Evolutionary conservation across 2,888 invertebrate genomes (phyloP).

Genomic region (Scrobipalpa atriplicella): DNA sequence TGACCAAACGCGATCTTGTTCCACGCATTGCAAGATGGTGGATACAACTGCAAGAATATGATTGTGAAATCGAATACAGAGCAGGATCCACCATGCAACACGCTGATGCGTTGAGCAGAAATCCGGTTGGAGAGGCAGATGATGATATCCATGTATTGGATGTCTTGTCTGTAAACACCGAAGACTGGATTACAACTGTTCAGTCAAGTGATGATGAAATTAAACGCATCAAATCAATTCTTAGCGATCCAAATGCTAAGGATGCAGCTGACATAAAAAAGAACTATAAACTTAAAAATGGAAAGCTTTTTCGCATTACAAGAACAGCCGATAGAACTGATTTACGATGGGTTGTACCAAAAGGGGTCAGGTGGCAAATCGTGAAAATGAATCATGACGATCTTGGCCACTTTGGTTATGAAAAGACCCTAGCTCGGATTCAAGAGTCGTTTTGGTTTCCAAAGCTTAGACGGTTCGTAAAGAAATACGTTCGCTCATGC

Average conservation of each 20-base stretch:
- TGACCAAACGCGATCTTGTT: constrained; percentile 31
- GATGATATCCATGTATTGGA: constrained; percentile 8
- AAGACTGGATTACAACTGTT: constrained; percentile 7
- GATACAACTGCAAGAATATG: constrained; percentile 9
- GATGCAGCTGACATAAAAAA: neutral
- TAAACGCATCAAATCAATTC: neutral
- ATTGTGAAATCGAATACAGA: neutral
- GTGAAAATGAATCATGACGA: constrained; percentile 37
- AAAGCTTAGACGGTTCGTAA: neutral
- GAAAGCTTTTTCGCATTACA: neutral
- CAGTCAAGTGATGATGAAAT: neutral
- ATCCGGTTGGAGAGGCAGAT: constrained; percentile 29
- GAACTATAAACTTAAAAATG: constrained; percentile 9
- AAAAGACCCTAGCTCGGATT: neutral
- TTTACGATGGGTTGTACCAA: neutral
- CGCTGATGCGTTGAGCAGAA: constrained; percentile 34
- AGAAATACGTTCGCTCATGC: neutral
- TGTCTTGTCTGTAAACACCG: constrained; percentile 5
- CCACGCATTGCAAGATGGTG: neutral
- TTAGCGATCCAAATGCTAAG: neutral
- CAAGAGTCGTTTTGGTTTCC: neutral
- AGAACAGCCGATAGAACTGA: neutral
- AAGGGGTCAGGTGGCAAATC: neutral
- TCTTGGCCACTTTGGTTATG: constrained; percentile 37
- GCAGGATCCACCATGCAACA: neutral